A percentile compares a stretch with the other conserved stretches of the same genome.
Evolutionary conservation across 2,113 vertebrate species (phyloP).

Genomic region (Zosterops pallidus): DNA sequence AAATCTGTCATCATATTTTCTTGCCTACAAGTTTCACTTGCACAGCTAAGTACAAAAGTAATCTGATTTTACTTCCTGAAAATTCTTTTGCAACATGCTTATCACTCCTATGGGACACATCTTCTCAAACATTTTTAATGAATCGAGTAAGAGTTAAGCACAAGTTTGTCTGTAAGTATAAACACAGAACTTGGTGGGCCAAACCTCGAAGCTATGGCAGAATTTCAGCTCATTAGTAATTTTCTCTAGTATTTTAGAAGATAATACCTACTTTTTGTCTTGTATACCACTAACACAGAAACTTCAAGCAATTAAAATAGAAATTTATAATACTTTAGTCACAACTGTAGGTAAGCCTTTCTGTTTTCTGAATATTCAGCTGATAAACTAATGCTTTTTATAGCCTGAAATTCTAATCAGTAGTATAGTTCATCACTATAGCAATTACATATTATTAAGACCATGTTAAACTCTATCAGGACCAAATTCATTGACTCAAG

Average conservation of each 20-base stretch:
- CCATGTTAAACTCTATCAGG: neutral
- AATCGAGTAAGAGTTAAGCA: neutral
- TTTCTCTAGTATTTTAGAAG: neutral
- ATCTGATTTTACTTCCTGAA: neutral
- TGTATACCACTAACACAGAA: neutral
- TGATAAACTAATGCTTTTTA: neutral
- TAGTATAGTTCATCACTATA: neutral
- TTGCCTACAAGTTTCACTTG: neutral
- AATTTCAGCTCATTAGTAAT: neutral
- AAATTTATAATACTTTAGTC: neutral
- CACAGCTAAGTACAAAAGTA: neutral
- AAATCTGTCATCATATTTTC: neutral
- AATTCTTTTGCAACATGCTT: neutral
- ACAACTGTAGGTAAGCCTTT: neutral
- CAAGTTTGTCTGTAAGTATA: neutral
- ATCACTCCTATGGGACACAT: neutral
- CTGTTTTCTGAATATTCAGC: neutral
- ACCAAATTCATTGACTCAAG: neutral
- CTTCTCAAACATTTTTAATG: neutral
- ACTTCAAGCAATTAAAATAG: neutral
- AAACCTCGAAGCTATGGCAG: neutral
- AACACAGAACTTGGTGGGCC: neutral
- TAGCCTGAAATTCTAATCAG: neutral
- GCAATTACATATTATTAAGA: neutral
- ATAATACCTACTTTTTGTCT: neutral